Evolutionary conservation across 2,113 vertebrate species (phyloP), one percentile per base, ranked within the genome.

Genomic region (Leucopternis melanops): DNA sequence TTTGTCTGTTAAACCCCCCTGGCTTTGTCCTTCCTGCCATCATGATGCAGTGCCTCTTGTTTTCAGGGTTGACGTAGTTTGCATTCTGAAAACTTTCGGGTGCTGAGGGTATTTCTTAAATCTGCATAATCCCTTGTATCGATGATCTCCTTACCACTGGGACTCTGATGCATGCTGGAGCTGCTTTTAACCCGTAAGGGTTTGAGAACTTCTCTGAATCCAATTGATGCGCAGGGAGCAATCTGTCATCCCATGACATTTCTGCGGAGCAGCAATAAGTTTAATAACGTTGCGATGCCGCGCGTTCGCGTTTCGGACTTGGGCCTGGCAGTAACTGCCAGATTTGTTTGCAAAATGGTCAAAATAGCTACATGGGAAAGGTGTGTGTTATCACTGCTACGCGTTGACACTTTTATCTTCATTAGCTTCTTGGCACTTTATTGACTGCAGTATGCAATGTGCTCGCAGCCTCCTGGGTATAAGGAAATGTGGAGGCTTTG

Each of bases 31-130:
- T 97, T 98, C 97, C 99, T 99, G 99, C 99, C 99, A 99, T 98
- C 98, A 99, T 99, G 99, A 99, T 99, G 99, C 99, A 99, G 99
- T 99, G 98, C 99, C 98, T 98, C 99, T 99, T 99, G 99, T 99
- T 98, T 97, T 95, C 90, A 96, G 98, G 88, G 97, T 96, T 97
- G 97, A 97, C 95, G 94, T 96, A 84, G 97, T 96, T 97, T 98
- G 97, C 98, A 98, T 98, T 98, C 97, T 96, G 97, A 98, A 93
- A 97, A 98, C 96, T 97, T 96, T 84, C 81, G 96, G 96, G 97
- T 97, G 97, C 98, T 7, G 88, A 92, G 97, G 93, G 94, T 97
- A 96, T 97, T 97, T 92, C 95, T 97, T 95, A 90, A 92, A 97
- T 97, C 97, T 96, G 89, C 97, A 97, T 97, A 96, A 97, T 95